Conservation (phyloP, 2,113 vertebrate genomes). For the Paramormyrops kingsleyae region DNA sequence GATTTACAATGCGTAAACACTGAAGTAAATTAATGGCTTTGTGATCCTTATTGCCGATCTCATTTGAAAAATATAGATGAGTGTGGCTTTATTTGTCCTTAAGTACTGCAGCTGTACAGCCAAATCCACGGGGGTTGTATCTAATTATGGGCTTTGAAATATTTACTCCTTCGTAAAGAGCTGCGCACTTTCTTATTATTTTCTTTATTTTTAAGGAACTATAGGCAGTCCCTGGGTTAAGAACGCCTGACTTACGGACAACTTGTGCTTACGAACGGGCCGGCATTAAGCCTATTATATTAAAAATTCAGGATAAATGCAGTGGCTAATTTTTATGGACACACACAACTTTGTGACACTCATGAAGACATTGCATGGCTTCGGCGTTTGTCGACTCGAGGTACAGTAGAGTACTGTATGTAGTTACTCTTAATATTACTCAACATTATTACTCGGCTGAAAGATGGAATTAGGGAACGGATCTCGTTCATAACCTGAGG, state of each 20-base stretch:
- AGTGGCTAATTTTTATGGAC: background rate
- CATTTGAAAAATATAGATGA: conserved; percentile 4
- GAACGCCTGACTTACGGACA: background rate
- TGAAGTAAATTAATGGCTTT: conserved; percentile 9
- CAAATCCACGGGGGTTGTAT: background rate
- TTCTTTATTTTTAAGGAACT: background rate
- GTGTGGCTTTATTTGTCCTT: conserved; percentile 8
- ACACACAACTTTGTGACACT: background rate
- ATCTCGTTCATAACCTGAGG: background rate
- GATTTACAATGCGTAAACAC: background rate
- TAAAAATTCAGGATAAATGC: background rate
- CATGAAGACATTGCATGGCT: background rate
- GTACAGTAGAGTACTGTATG: background rate
- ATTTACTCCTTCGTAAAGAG: background rate
- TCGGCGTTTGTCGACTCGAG: background rate
- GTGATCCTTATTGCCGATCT: conserved; percentile 1
- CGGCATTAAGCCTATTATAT: background rate
- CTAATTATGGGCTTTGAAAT: conserved; percentile 11
- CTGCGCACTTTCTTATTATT: background rate
- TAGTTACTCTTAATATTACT: background rate
- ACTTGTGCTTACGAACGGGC: background rate
- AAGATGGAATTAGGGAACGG: background rate
- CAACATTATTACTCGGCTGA: background rate
- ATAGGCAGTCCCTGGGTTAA: background rate
- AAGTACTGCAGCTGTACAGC: background rate